Evolutionary conservation across 2,797 vertebrate genomes (phyloP), one percentile per base, ranked within the genome.

Genomic region (Sebastes nivosus): DNA sequence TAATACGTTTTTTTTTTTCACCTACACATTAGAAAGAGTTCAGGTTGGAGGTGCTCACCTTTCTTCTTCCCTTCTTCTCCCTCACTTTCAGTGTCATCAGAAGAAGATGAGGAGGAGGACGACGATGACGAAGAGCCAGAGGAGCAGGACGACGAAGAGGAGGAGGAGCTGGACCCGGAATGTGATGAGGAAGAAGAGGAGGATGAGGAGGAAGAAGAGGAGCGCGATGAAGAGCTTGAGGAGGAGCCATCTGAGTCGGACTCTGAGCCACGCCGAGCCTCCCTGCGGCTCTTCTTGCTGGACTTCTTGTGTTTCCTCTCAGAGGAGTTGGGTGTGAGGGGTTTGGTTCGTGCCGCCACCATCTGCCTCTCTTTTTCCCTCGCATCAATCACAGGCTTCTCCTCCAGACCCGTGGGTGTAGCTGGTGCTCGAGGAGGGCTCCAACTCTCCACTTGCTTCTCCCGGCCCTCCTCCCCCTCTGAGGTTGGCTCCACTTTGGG

Each of bases 301-400:
- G 93, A 83, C 90, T 97, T 96, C 94, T 97, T 97, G 90, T 97
- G 97, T 87, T 99, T 99, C 93, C 97, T 97, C 88, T 97, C 97
- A 22, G 96, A 95, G n/a, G 97, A 93, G 90, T 98, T 99, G 46
- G 98, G 97, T 5, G 98, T 97, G 50, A 99, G 95, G 4, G 98
- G 98, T 78, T 99, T 98, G 75, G 99, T 99, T 90, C 99, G 95
- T 34, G 98, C 98, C 11, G 99, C 97, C 84, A 97, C 98, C 98
- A 99, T 98, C 80, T 96, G 97, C 42, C 92, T 96, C 90, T 98
- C 97, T 3, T 81, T 95, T 67, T 98, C 97, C 54, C 72, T 89
- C 70, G 94, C 94, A 60, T 91, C 80, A 1, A 88, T 63, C 63
- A 94, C 82, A 6, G 96, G 97, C 93, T 97, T 96, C 90, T 95